These are phyloP conservation scores for Apostichopus parvimensis DNA, from an alignment of 35 echinoderm and acorn worm species.

Conservation along the genomic window DNA sequence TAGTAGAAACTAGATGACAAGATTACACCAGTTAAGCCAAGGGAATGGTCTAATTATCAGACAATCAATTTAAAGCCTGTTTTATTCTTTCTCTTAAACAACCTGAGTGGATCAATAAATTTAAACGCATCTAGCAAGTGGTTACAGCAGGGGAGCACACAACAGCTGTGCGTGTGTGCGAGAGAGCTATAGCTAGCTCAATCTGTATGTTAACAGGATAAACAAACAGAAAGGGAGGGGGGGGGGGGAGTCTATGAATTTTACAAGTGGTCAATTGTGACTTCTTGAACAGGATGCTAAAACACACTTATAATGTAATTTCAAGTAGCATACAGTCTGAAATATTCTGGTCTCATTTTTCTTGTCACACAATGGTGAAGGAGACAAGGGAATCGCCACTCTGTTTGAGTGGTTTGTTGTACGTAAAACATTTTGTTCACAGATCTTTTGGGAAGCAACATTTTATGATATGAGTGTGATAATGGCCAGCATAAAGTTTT, in stretches of 20 bases:
- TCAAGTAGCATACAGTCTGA: background rate
- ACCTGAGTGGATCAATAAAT: constrained; percentile 37
- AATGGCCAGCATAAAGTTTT: too few species aligned
- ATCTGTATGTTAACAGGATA: background rate
- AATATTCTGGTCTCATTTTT: background rate
- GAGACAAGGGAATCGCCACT: too few species aligned
- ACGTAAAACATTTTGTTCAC: too few species aligned
- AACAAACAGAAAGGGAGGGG: background rate
- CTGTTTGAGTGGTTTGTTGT: too few species aligned
- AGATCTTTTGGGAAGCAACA: too few species aligned
- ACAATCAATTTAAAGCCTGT: constrained; percentile 36
- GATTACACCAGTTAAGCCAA: constrained; percentile 29
- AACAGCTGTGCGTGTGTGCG: background rate
- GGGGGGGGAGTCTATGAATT: background rate
- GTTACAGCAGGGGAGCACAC: background rate
- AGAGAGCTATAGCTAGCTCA: background rate
- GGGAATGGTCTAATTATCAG: constrained; percentile 50
- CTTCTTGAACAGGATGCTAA: background rate
- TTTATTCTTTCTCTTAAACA: constrained; percentile 35
- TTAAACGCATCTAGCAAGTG: constrained; percentile 35
- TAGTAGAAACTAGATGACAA: constrained; percentile 9
- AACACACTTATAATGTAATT: background rate
- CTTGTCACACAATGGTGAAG: background rate
- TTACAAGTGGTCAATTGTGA: background rate
- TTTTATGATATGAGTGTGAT: too few species aligned